Percentiles rank a stretch among this genome's conserved stretches.
phyloP scores from a whole-genome alignment of 2,888 invertebrate genomes.

The Exephanes ischioxanthus region DNA sequence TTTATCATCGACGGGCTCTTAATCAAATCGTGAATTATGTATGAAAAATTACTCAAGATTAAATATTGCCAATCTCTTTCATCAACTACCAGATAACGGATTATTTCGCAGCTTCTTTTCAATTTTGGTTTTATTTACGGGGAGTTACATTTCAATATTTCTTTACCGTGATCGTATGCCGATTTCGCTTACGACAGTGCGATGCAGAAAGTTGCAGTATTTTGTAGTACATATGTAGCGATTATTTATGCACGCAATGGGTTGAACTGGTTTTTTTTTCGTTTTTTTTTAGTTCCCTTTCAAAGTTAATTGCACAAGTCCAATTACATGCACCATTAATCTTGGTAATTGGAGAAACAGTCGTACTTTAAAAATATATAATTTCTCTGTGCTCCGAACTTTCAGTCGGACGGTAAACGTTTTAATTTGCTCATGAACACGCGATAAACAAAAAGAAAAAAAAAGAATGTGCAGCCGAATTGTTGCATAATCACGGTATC shows the following conservation, averaged over 20 bases:
- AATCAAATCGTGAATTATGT: not conserved
- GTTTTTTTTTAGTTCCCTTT: not conserved
- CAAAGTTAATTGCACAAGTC: slow-evolving; percentile 31
- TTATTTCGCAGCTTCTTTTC: not conserved
- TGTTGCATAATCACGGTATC: not conserved
- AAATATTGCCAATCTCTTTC: not conserved
- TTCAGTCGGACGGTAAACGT: not conserved
- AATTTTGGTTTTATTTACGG: not conserved
- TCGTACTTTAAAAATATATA: not conserved
- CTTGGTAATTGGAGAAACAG: slow-evolving; percentile 14
- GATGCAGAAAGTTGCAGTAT: not conserved
- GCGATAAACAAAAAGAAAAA: not conserved
- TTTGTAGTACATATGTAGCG: not conserved
- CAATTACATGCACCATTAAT: slow-evolving; percentile 52
- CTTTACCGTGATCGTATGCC: not conserved
- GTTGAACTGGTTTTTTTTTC: not conserved
- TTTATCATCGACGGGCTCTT: not conserved
- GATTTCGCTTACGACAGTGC: slow-evolving; percentile 2
- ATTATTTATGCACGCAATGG: not conserved
- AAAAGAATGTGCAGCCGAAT: slow-evolving; percentile 14
- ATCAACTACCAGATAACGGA: not conserved
- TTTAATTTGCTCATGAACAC: not conserved
- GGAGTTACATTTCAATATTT: not conserved
- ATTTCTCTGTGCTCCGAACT: slow-evolving; percentile 17
- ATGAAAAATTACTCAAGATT: not conserved